Evolutionary conservation across 2,888 invertebrate species (phyloP).

Genomic region (Cephus spinipes): DNA sequence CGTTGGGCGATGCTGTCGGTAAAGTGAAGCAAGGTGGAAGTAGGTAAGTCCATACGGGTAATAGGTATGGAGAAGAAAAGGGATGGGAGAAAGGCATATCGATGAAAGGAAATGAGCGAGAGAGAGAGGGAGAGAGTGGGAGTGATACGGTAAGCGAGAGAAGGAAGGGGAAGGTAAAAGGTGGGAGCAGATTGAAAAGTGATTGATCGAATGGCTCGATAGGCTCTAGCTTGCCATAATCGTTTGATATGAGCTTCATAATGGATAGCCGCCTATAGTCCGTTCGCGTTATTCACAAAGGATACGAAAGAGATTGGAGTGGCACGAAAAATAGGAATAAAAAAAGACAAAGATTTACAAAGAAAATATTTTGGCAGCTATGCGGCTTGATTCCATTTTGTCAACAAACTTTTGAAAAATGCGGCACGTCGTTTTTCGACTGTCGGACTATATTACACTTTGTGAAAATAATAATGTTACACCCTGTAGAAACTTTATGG

Average conservation of each 20-base stretch:
- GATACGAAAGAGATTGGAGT: background rate
- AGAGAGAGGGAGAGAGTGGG: background rate
- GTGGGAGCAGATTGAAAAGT: conserved; percentile 23
- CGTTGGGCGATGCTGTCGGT: background rate
- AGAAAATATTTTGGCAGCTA: background rate
- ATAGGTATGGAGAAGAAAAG: background rate
- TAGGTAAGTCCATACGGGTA: background rate
- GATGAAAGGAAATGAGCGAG: background rate
- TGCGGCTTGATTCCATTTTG: background rate
- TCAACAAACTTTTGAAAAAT: background rate
- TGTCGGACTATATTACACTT: background rate
- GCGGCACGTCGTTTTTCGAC: background rate
- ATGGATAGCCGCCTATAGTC: conserved; percentile 20
- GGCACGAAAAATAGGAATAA: background rate
- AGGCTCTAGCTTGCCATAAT: conserved; percentile 23
- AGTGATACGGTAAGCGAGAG: background rate
- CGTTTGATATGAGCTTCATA: conserved; percentile 22
- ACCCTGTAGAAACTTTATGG: background rate
- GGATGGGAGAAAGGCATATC: background rate
- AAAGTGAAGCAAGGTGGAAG: background rate
- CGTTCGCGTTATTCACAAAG: conserved; percentile 2
- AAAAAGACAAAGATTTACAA: background rate
- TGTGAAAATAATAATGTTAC: background rate
- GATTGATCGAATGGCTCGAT: conserved; percentile 21
- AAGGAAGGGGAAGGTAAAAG: background rate